Base-by-base conservation (phyloP, 2,797 vertebrate species). In the Schizothorax lantsangensis region DNA sequence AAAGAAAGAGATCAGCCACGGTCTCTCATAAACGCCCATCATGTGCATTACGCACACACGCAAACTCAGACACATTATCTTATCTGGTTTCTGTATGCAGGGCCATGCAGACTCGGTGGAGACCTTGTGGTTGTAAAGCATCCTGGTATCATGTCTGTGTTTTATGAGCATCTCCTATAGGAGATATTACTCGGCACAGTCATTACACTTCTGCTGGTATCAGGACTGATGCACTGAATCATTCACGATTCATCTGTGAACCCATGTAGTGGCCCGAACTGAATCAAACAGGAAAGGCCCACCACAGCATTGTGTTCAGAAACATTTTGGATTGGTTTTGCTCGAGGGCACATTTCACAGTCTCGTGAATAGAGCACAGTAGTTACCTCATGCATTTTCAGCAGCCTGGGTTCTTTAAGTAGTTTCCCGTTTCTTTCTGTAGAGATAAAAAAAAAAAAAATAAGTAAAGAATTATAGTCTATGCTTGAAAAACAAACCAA, bases 41-140 rank as follows among this genome's bases (percentile, higher is more conserved):
- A 71, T 54, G 57, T 40, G 45, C 62, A 66, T 68, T 64, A 74
- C 21, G 11, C 47, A 84, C 72, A 85, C 71, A 59, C 69, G 47
- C 81, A 79, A 52, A 54, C 79, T 68, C 79, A 83, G 59, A 77
- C 68, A 38, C 93, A 94, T 94, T 94, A 94, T 93, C 92, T 94
- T 93, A 94, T 95, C 95, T 94, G 93, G 92, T 94, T 95, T 93
- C 94, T 93, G 90, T 91, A 91, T 90, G 90, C 89, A 90, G n/a
- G 89, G 88, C 91, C 88, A 84, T 85, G 87, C 92, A 95, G 95
- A 95, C 94, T 92, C 90, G 81, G 90, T 94, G 95, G 93, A 95
- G 95, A 94, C 95, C 83, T 62, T 91, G 40, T 88, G 91, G 91
- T 93, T 94, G 93, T 94, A 94, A 94, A 94, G 92, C 93, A 94